Evolutionary conservation across 1,140 invertebrate genomes (phyloP).

Genomic region (Papilio xuthus): DNA sequence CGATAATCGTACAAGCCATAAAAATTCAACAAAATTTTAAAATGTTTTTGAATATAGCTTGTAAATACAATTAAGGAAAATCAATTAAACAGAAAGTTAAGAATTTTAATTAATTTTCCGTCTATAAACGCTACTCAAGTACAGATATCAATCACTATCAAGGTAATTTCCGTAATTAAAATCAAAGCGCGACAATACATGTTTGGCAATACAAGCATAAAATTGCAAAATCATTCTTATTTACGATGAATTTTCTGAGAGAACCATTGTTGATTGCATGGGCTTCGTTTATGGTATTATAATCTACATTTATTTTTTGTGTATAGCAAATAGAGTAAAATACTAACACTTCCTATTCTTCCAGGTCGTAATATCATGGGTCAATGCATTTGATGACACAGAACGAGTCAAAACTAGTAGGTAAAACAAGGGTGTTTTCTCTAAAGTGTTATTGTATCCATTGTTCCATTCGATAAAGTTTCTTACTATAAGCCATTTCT

Average conservation of each 20-base stretch:
- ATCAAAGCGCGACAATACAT: conserved; percentile 52
- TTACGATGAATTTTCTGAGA: conserved; percentile 39
- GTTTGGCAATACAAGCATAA: not conserved
- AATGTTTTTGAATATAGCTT: not conserved
- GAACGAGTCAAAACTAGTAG: conserved; percentile 50
- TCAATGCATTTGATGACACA: conserved; percentile 42
- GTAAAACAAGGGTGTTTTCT: conserved; percentile 41
- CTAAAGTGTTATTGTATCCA: conserved; percentile 41
- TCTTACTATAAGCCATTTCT: conserved; percentile 34
- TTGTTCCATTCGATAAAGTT: conserved; percentile 38
- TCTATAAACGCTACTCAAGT: not conserved
- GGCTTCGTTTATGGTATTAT: conserved; percentile 45
- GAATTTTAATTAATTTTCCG: conserved; percentile 22
- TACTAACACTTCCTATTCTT: conserved; percentile 32
- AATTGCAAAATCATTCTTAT: conserved; percentile 28
- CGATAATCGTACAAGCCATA: not conserved
- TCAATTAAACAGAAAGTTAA: not conserved
- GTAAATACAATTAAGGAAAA: conserved; percentile 3
- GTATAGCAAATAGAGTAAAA: conserved; percentile 10
- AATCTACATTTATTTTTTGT: conserved; percentile 22
- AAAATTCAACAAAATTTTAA: not conserved
- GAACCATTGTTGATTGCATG: conserved; percentile 15
- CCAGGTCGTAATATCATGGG: conserved; percentile 49
- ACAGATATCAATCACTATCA: conserved; percentile 32
- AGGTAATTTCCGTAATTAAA: conserved; percentile 57